Evolutionary conservation across 2,797 vertebrate species (phyloP).

Genomic region (Oreochromis grahami): DNA sequence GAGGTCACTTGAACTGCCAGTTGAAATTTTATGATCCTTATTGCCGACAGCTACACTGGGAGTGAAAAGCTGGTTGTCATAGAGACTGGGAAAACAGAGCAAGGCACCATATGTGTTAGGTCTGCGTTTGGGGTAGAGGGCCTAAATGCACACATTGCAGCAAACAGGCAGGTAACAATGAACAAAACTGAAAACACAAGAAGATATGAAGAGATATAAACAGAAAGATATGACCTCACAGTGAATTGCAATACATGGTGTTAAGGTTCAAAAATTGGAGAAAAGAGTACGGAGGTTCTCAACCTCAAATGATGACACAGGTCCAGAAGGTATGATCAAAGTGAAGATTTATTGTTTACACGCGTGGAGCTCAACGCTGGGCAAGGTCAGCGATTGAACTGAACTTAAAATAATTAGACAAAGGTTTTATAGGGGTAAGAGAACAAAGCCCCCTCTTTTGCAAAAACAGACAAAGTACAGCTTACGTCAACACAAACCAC

Average conservation of each 20-base stretch:
- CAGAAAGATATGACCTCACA: neutral
- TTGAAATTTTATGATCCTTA: neutral
- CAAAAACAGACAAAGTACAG: too few species aligned
- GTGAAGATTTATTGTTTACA: too few species aligned
- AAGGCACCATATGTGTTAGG: accelerated
- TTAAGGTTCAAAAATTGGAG: too few species aligned
- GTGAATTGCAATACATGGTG: neutral
- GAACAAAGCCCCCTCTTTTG: too few species aligned
- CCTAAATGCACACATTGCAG: neutral
- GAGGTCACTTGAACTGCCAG: neutral
- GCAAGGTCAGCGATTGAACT: too few species aligned
- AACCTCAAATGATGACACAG: too few species aligned
- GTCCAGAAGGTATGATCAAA: too few species aligned
- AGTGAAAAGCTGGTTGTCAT: neutral
- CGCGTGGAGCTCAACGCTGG: too few species aligned
- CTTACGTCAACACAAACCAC: too few species aligned
- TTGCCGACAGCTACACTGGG: neutral
- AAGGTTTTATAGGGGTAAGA: too few species aligned
- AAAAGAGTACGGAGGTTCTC: too few species aligned
- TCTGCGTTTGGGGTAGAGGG: neutral
- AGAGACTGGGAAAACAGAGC: neutral
- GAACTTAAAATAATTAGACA: too few species aligned
- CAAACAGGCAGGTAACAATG: neutral
- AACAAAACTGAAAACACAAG: neutral
- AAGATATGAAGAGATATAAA: neutral